Conservation (phyloP, 2,797 vertebrate species). For the Molossus alvarezi region DNA sequence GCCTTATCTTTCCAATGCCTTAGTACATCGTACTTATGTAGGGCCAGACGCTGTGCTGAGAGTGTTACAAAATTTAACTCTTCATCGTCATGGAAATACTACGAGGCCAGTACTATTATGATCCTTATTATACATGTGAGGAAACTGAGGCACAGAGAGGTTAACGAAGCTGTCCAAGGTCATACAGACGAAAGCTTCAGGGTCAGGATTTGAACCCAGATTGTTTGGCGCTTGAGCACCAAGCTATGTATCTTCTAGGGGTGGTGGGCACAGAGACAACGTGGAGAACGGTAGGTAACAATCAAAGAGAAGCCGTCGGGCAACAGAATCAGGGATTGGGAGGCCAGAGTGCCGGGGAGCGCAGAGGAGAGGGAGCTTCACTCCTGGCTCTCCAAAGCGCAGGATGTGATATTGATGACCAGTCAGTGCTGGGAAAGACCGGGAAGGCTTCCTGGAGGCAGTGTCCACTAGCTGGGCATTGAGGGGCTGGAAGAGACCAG, state of each 20-base stretch:
- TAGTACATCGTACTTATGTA: too few relatives aligned
- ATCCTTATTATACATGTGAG: not conserved
- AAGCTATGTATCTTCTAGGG: not conserved
- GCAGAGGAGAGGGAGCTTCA: not conserved
- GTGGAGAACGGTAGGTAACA: not conserved
- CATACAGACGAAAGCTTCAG: not conserved
- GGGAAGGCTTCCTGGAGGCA: not conserved
- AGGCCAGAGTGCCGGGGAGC: not conserved
- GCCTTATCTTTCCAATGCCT: not conserved
- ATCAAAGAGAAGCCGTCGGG: not conserved
- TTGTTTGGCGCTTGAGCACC: not conserved
- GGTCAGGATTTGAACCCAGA: not conserved
- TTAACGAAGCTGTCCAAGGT: not conserved
- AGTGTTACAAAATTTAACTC: not conserved
- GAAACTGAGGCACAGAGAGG: not conserved
- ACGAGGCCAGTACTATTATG: not conserved
- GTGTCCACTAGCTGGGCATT: not conserved
- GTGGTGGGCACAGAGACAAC: not conserved
- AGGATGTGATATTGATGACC: rapidly evolving
- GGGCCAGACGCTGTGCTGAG: not conserved
- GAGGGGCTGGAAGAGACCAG: too few relatives aligned
- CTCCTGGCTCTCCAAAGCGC: not conserved
- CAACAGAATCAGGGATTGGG: rapidly evolving
- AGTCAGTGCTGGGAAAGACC: not conserved
- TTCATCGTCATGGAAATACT: too few relatives aligned